Base-by-base conservation (phyloP, 2,888 invertebrate genomes). In the Electrophaes corylata region DNA sequence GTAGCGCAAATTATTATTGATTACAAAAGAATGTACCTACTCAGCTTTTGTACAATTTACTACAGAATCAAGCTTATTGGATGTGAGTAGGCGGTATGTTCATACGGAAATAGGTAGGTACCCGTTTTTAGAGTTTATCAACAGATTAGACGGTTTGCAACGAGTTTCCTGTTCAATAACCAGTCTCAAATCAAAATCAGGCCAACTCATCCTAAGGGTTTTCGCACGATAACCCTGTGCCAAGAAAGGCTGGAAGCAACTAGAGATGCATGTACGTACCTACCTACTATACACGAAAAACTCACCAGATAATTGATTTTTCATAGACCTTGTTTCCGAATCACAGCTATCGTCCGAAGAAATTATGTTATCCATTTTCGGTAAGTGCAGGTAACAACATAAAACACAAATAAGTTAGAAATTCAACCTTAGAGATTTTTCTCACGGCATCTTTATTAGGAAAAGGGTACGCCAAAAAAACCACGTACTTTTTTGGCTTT, bases 341-440 rank as follows among this genome's bases (percentile, higher is more conserved):
- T 90, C 91, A 69, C 82, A 82, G 65, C 87, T 90, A 74, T 90
- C 90, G 60, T 89, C 90, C 11, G 88, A 89, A 18, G 84, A 85
- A 58, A 84, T 52, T 46, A 74, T 63, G 16, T 73, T 67, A 65
- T 78, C 78, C 78, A 78, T 78, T 40, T 57, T 62, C 29, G 41
- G 20, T 53, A 6, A 37, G 16, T 39, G 50, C 59, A 53, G 40
- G 40, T 47, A 54, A 45, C 16, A 47, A 57, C 26, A 60, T 55
- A 18, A 57, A 56, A 47, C 41, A 60, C 48, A 16, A 40, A 53
- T 44, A 40, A 44, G 39, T 39, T 51, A 48, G 11, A 45, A 57
- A 20, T 26, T 19, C 12, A 52, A 29, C 37, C 35, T 20, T 40
- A 16, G 6, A 46, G 18, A 35, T 16, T 6, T 37, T 26, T 20